Conservation (phyloP, 2,113 vertebrate genomes). For the Gadus chalcogrammus region DNA sequence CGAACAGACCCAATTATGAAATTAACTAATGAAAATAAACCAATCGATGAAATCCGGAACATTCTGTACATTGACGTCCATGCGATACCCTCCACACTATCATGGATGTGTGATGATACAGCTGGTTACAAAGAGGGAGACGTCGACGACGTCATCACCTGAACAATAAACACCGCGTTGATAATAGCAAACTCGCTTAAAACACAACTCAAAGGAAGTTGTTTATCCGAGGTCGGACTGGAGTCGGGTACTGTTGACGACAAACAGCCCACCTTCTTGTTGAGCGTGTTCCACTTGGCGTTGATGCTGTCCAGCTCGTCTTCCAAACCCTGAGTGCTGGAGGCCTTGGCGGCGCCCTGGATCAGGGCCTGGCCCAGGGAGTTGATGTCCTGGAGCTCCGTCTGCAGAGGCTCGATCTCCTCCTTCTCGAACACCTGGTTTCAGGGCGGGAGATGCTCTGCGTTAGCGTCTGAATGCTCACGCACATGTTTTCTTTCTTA, state of each 20-base stretch:
- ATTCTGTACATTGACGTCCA: too few species aligned
- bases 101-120: neutral
- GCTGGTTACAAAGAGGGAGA: neutral
- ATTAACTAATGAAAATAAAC: neutral
- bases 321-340: conserved; percentile 83
- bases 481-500: too few species aligned
- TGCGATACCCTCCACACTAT: too few species aligned
- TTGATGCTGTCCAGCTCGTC: conserved; percentile 85
- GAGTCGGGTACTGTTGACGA: too few species aligned
- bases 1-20: conserved; percentile 3
- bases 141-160: too few species aligned
- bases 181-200: neutral
- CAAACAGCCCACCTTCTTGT: conserved; percentile 83
- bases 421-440: conserved; percentile 92
- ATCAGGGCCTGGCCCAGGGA: conserved; percentile 90
- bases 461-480: too few species aligned
- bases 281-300: conserved; percentile 90
- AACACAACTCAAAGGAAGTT: too few species aligned
- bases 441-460: too few species aligned
- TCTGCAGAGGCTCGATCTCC: conserved; percentile 88
- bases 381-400: conserved; percentile 87
- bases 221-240: too few species aligned
- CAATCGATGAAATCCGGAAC: too few species aligned
- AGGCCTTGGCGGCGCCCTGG: conserved; percentile 87
- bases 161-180: neutral